Conservation (phyloP, 1,140 invertebrate species). For the Steinernema khuongi region DNA sequence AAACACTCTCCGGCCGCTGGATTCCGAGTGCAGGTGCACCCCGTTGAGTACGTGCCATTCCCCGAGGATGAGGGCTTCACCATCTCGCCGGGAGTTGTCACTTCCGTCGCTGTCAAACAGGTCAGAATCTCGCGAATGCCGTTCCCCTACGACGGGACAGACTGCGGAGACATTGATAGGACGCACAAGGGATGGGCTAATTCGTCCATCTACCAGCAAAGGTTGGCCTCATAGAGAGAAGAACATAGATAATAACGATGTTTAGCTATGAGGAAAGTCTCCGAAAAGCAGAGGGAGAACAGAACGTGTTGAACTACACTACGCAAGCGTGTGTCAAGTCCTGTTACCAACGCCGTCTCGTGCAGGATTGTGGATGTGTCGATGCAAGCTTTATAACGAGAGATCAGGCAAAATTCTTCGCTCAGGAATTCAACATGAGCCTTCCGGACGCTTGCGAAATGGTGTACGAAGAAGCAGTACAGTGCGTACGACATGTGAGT, state of each 20-base stretch:
- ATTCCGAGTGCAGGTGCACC: background rate
- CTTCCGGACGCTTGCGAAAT: constrained; percentile 1
- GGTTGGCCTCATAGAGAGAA: background rate
- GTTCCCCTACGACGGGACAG: background rate
- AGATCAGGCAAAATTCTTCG: background rate
- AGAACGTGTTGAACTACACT: background rate
- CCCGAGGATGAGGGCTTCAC: background rate
- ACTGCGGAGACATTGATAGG: background rate
- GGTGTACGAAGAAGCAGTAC: background rate
- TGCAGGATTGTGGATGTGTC: background rate
- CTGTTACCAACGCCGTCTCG: background rate
- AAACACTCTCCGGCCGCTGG: background rate
- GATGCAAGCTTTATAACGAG: background rate
- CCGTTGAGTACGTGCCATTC: background rate
- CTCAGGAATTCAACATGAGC: background rate
- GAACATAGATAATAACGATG: background rate
- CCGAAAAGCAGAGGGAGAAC: background rate
- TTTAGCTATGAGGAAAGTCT: background rate
- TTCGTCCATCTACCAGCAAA: background rate
- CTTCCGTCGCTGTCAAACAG: background rate
- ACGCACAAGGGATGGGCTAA: background rate
- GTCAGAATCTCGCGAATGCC: background rate
- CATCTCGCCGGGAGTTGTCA: background rate
- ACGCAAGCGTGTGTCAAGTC: background rate
- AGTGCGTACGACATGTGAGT: background rate